phyloP scores from a whole-genome alignment of 2,888 invertebrate genomes.

The Chrysotoxum bicinctum region DNA sequence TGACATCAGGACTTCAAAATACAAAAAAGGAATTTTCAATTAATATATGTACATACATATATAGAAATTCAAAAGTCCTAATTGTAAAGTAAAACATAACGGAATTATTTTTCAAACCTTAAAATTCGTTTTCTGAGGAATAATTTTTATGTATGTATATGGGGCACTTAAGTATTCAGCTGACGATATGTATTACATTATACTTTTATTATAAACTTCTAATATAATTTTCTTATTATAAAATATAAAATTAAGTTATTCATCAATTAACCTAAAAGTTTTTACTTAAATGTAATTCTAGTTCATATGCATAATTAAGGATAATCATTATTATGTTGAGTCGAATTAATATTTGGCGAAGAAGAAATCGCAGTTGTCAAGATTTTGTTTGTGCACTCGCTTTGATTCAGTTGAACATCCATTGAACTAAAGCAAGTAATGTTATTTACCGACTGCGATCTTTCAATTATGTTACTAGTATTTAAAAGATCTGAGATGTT shows the following conservation, averaged over 20 bases:
- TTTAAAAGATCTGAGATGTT: conserved; percentile 8
- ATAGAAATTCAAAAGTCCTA: too few species aligned
- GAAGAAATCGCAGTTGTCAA: neutral
- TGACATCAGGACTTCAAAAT: too few species aligned
- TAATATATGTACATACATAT: too few species aligned
- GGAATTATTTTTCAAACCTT: too few species aligned
- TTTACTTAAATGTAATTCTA: neutral
- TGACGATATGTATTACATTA: too few species aligned
- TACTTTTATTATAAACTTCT: too few species aligned
- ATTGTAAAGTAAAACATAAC: too few species aligned
- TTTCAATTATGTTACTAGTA: neutral
- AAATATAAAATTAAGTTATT: neutral
- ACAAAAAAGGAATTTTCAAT: too few species aligned
- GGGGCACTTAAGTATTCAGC: too few species aligned
- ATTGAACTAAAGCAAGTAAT: neutral
- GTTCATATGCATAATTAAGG: neutral
- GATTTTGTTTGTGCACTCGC: neutral
- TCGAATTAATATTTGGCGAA: neutral
- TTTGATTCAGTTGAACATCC: neutral
- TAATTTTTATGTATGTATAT: too few species aligned
- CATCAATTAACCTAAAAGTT: neutral
- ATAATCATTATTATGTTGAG: neutral
- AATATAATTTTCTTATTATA: neutral
- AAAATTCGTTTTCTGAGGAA: too few species aligned
- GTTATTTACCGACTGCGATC: conserved; percentile 24